A percentile compares a stretch with the other conserved stretches of the same genome.
phyloP scores from a whole-genome alignment of 2,888 invertebrate species.

The Clivina fossor region DNA sequence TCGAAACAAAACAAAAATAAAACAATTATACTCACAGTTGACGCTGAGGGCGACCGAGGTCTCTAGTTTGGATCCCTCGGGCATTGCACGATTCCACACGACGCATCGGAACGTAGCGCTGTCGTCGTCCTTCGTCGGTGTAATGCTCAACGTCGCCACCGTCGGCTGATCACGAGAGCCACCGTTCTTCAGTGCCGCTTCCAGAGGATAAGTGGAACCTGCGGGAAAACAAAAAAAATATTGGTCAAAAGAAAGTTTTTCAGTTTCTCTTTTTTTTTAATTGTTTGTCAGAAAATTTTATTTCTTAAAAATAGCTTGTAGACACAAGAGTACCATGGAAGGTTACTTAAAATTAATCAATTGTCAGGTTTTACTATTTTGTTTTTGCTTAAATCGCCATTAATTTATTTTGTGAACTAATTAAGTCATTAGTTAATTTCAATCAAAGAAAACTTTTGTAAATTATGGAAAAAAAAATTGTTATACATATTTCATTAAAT shows the following conservation, averaged over 20 bases:
- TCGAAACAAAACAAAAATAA: too few species aligned
- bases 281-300: not conserved
- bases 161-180: slow-evolving; percentile 75
- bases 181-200: slow-evolving; percentile 68
- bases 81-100: slow-evolving; percentile 88
- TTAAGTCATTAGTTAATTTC: too few species aligned
- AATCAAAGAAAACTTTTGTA: too few species aligned
- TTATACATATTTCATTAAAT: too few species aligned
- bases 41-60: slow-evolving; percentile 80
- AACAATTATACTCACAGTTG: slow-evolving; percentile 77
- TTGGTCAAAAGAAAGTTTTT: too few species aligned
- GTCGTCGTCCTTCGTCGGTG: slow-evolving; percentile 82
- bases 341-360: too few species aligned
- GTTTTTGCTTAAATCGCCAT: too few species aligned
- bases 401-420: too few species aligned
- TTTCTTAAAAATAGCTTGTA: not conserved
- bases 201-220: slow-evolving; percentile 72
- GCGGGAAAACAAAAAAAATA: slow-evolving; percentile 34
- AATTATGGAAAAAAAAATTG: too few species aligned
- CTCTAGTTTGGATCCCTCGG: slow-evolving; percentile 76
- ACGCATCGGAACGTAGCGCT: slow-evolving; percentile 81
- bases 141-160: slow-evolving; percentile 72
- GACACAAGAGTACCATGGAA: not conserved
- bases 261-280: too few species aligned
- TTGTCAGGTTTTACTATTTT: too few species aligned